phyloP scores from a whole-genome alignment of 92 coral and sea anemone genomes.

The Ricordea florida region DNA sequence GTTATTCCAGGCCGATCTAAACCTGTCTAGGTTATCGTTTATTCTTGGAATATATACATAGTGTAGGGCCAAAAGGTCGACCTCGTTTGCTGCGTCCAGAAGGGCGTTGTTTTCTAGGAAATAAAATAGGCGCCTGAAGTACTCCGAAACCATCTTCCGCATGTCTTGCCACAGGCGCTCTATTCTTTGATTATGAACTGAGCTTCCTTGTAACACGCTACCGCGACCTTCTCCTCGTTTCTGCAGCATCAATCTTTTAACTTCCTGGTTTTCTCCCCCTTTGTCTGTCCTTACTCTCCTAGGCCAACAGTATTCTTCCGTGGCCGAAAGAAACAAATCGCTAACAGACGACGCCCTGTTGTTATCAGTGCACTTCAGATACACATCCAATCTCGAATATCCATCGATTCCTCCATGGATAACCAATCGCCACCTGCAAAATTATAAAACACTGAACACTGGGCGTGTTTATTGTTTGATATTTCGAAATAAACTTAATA shows the following conservation, averaged over 20 bases:
- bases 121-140: constrained; percentile 31
- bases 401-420: constrained; percentile 34
- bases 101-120: constrained; percentile 18
- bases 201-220: constrained; percentile 40
- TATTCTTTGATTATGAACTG: constrained; percentile 65
- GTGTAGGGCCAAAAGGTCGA: constrained; percentile 26
- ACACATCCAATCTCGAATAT: constrained; percentile 17
- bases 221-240: constrained; percentile 46
- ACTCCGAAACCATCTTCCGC: constrained; percentile 30
- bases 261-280: constrained; percentile 47
- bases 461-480: too few relatives aligned
- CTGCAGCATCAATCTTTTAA: constrained; percentile 18
- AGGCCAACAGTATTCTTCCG: constrained; percentile 49
- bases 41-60: constrained; percentile 24
- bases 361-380: constrained; percentile 16
- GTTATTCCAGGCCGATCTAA: constrained; percentile 48
- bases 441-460: background rate
- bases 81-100: constrained; percentile 28
- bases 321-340: constrained; percentile 8
- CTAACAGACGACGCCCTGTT: constrained; percentile 37
- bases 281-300: constrained; percentile 52
- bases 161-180: constrained; percentile 61
- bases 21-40: constrained; percentile 12
- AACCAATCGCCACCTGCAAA: constrained; percentile 19
- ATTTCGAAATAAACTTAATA: too few relatives aligned